Evolutionary conservation across 2,888 invertebrate species (phyloP), one percentile per base, ranked within the genome.

Genomic region (Agrochola lota): DNA sequence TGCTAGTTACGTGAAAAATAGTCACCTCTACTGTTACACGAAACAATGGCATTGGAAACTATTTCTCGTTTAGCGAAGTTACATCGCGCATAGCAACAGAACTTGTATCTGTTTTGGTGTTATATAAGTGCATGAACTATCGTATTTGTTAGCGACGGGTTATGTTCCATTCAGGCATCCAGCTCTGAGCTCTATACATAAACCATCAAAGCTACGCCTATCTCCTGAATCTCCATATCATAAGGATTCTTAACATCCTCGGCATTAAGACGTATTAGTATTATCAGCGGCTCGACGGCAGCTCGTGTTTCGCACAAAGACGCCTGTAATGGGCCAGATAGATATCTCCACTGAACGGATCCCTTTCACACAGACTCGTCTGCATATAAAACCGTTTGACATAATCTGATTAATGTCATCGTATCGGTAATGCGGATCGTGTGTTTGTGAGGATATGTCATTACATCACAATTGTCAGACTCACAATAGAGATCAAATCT

Each of bases 221-320:
- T 66, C 70, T n/a, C 35, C 17, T 46, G 15, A 63, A 63, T 40
- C 46, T 78, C 40, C 63, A 63, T 62, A 69, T 40, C 52, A 49
- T 57, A 46, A 59, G 20, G 35, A 63, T 52, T 57, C 71, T 62
- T 85, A 63, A 86, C 64, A 86, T 69, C 62, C 46, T 71, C 62
- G 17, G 68, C 63, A 86, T 74, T 79, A 69, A 83, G 71, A 49
- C 66, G 70, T 70, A 74, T 83, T 68, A 78, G 67, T 46, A 66
- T 83, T 86, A 79, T 88, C 83, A 77, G 63, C 72, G 46, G 46
- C 35, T 64, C 74, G 55, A 35, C 35, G 46, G 26, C 68, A 9
- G 64, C 70, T 69, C 64, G 15, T 84, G 43, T 57, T 59, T 20
- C 72, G 30, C 68, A 88, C 86, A 88, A 88, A 86, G 87, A 73